A percentile compares a stretch with the other conserved stretches of the same genome.
Evolutionary conservation across 2,113 vertebrate genomes (phyloP).

Genomic region (Peromyscus maniculatus): DNA sequence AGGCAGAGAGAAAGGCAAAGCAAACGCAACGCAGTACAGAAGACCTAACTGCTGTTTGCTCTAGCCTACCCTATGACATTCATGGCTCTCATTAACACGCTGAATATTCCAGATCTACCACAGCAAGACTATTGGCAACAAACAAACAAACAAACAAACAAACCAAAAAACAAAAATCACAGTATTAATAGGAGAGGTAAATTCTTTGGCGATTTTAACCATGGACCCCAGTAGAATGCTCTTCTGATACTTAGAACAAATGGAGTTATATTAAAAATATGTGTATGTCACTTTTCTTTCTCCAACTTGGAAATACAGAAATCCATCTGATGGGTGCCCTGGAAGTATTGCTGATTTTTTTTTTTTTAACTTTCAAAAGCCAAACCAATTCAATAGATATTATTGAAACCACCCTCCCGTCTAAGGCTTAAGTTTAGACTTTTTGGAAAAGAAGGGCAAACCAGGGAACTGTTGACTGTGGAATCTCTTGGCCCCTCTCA

Average conservation of each 20-base stretch:
- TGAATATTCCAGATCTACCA: slow-evolving; percentile 15
- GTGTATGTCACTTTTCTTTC: slow-evolving; percentile 14
- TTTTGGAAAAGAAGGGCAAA: slow-evolving; percentile 4
- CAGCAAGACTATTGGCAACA: not conserved
- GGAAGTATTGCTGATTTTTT: not conserved
- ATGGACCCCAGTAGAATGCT: slow-evolving; percentile 15
- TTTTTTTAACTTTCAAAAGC: not conserved
- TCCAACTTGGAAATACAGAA: slow-evolving; percentile 59
- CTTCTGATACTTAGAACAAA: slow-evolving; percentile 3
- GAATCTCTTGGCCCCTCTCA: not conserved
- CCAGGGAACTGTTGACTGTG: not conserved
- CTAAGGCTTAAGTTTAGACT: not conserved
- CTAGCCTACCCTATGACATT: not conserved
- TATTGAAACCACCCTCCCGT: not conserved
- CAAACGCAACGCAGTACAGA: not conserved
- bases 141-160: too few relatives aligned
- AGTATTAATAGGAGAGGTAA: not conserved
- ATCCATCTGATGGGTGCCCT: not conserved
- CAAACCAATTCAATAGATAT: not conserved
- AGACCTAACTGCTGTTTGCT: slow-evolving; percentile 34
- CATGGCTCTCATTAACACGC: not conserved
- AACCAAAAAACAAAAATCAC: not conserved
- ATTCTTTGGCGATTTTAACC: not conserved
- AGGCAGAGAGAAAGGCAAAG: not conserved
- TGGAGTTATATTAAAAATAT: slow-evolving; percentile 38